These are phyloP conservation scores for Caenorhabditis tropicalis DNA, from an alignment of 1,140 invertebrate genomes.

Conservation along the genomic window DNA sequence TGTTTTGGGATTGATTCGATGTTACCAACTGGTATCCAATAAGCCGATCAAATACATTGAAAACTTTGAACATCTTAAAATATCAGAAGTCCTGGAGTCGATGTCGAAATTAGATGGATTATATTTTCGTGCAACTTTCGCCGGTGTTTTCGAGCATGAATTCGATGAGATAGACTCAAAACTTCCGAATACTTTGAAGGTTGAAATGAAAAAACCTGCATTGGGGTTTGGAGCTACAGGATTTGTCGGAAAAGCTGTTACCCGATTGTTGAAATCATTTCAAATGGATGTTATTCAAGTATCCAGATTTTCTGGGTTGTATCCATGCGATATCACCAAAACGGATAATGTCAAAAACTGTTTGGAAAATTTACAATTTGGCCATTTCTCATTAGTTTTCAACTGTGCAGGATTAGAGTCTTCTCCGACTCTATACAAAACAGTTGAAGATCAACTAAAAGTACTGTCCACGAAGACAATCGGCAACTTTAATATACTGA, in stretches of 20 bases:
- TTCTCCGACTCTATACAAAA: not conserved
- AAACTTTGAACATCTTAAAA: not conserved
- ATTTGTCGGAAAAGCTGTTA: slow-evolving; percentile 11
- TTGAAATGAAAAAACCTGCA: not conserved
- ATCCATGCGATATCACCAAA: not conserved
- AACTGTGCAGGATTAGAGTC: slow-evolving; percentile 42
- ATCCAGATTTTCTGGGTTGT: not conserved
- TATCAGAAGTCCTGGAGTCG: not conserved
- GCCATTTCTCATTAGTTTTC: slow-evolving; percentile 14
- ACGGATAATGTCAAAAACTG: not conserved
- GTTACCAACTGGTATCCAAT: not conserved
- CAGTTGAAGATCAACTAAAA: not conserved
- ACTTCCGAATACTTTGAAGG: too few species aligned
- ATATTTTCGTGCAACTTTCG: not conserved
- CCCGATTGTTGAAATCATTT: not conserved
- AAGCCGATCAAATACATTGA: not conserved
- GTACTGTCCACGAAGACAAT: slow-evolving; percentile 47
- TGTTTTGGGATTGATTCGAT: not conserved
- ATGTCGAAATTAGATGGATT: not conserved
- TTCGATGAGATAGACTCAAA: not conserved
- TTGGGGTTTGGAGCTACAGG: slow-evolving; percentile 46
- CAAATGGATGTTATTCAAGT: not conserved
- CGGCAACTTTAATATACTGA: slow-evolving; percentile 50
- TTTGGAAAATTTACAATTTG: not conserved
- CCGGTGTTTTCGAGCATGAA: not conserved